Base-by-base conservation (phyloP, 2,113 vertebrate genomes). In the Isurus oxyrinchus region DNA sequence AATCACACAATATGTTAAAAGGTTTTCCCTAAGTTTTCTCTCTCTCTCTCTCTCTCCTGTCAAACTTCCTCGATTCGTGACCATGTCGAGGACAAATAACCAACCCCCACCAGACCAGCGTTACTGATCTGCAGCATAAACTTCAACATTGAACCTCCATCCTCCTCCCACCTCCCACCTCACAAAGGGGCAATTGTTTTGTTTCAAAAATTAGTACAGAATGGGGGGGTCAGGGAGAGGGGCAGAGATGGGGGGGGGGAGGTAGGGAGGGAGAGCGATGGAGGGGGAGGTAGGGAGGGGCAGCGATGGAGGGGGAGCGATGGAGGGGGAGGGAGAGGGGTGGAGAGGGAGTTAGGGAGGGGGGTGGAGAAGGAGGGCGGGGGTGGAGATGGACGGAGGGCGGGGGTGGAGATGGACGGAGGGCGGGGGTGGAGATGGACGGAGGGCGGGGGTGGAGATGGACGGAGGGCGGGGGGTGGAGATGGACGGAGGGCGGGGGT, bases 401-500 rank as follows among this genome's bases (percentile, higher is more conserved):
- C 0, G 79, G 21, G 35, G 79, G 79, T 2, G 2, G 10, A 7
- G 79, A 8, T 2, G 2, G n/a, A 3, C 1, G 1, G 31, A n/a
- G 5, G 8, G 79, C 1, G 7, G 7, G n/a, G 8, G n/a, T 4
- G 11, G 5, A 14, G 35, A n/a, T 7, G 3, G 79, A 6, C 0
- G 79, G 7, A 3, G 11, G n/a, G 19, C 0, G 27, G 69, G n/a
- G 2, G 11, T 14, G 11, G 13, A 16, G 81, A 6, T 0, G 81
- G n/a, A 13, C 2, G 0, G 81, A 40, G 0, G 40, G 81, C 0
- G 14, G 14, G 10, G 40, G 81, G 2, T 0, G 81, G 14, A 1
- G 16, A 8, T 14, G 13, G 10, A 10, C 97, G 96, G 96, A 53
- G 66, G 91, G 96, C 96, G 96, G 96, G 96, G 97, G 97, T 96